A percentile compares a stretch with the other conserved stretches of the same genome.
phyloP scores from a whole-genome alignment of 64 coral and sea anemone species.

The Astreopora myriophthalma region DNA sequence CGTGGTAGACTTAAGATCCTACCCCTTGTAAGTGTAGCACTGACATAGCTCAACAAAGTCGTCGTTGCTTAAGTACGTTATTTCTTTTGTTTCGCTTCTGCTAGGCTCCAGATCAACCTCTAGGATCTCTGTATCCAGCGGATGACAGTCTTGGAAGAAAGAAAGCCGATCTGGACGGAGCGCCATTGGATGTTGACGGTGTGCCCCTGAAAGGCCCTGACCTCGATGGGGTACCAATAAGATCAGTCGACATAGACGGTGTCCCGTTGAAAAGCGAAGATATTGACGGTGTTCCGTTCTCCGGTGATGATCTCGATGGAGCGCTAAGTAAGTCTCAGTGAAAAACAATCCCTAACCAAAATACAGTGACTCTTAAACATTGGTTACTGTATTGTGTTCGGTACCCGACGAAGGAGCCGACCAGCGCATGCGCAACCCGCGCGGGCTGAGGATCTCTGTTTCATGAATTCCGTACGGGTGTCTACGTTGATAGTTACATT shows the following conservation, averaged over 20 bases:
- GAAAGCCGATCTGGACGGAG: conserved; percentile 70
- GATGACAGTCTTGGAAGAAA: conserved; percentile 22
- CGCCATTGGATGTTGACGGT: conserved; percentile 76
- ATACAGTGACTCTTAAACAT: too few relatives aligned
- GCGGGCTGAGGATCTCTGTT: neutral
- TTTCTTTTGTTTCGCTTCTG: neutral
- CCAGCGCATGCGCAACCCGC: too few relatives aligned
- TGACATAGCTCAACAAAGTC: too few relatives aligned
- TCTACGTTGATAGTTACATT: too few relatives aligned
- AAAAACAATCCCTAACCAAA: too few relatives aligned
- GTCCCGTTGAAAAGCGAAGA: conserved; percentile 63
- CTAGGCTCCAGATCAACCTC: conserved; percentile 8
- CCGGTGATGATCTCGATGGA: conserved; percentile 64
- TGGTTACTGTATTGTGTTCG: too few relatives aligned
- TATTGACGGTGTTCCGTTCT: conserved; percentile 71
- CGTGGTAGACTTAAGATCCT: too few relatives aligned
- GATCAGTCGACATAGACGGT: conserved; percentile 69
- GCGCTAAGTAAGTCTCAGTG: conserved; percentile 54
- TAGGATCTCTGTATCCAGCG: conserved; percentile 21
- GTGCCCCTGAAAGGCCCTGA: conserved; percentile 67
- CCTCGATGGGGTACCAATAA: conserved; percentile 77
- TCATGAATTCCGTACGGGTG: too few relatives aligned
- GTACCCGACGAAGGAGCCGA: too few relatives aligned
- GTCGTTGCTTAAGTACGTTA: too few relatives aligned
- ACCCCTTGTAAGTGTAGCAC: too few relatives aligned